Base-by-base conservation (phyloP, 1,140 invertebrate genomes). In the Belonocnema kinseyi region DNA sequence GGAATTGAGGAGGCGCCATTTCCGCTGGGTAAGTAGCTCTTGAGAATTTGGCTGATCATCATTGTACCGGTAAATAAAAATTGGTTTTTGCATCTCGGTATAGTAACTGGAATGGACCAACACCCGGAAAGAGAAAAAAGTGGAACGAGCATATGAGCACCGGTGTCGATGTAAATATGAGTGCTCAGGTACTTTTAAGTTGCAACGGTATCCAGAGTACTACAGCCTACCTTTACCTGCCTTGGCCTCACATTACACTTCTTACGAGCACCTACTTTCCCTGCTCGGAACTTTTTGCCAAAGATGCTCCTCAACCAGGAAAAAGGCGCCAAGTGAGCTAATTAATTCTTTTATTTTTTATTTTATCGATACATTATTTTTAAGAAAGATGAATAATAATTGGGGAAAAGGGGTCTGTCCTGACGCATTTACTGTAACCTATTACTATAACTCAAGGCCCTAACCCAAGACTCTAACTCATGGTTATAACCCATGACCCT, bases 71-170 rank as follows among this genome's bases (percentile, higher is more conserved):
- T 66, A 66, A 66, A 66, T 21, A 46, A 66, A 66, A 66, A 66
- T 66, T 66, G 61, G 61, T 40, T 66, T 66, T 66, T 66, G 61
- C 61, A 66, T 66, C 40, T 40, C 26, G 14, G 26, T n/a, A n/a
- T 10, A 10, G 40, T 46, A 46, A 46, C 40, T 46, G 40, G 40
- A 46, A 46, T 46, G 40, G 40, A 46, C 40, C 40, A 46, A 11
- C 7, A 46, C 40, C 40, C 40, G 40, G 40, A 51, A 75, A 73
- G 74, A 81, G 78, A 74, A 71, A 72, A 53, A 52, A 76, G 72
- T 61, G 79, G 78, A 78, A 70, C 76, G 74, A 16, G 53, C 72
- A 73, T 66, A 66, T 33, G 58, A 66, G 26, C n/a, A 66, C 26
- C 61, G 26, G 12, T 3, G 4, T 1, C 61, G 61, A 58, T 58